Evolutionary conservation across 2,888 invertebrate species (phyloP).

Genomic region (Lithosia quadra): DNA sequence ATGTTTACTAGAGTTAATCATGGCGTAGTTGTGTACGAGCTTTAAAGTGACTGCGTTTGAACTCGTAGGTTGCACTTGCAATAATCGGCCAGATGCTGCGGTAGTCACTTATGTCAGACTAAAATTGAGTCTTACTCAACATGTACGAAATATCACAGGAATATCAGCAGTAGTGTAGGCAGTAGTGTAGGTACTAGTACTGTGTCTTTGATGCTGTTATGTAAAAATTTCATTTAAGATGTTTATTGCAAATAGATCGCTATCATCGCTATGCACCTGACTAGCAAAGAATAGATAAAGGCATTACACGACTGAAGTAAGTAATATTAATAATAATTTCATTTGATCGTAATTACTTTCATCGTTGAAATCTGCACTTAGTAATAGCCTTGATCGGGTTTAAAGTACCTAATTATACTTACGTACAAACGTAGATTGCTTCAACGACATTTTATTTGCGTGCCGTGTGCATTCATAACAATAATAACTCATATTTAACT

Average conservation of each 20-base stretch:
- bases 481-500: conserved; percentile 9
- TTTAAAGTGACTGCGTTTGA: background rate
- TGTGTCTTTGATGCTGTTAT: no score
- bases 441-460: background rate
- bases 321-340: background rate
- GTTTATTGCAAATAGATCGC: no score
- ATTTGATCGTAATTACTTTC: background rate
- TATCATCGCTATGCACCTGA: no score
- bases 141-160: background rate
- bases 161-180: no score
- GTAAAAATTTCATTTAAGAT: no score
- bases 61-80: background rate
- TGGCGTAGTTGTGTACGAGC: no score
- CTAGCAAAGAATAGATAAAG: no score
- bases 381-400: background rate
- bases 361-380: background rate
- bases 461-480: background rate
- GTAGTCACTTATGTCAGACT: background rate
- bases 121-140: background rate
- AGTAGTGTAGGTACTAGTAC: no score
- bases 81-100: background rate
- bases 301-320: background rate
- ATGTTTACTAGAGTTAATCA: no score
- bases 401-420: no score
- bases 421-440: background rate